Conservation (phyloP, 2,113 vertebrate genomes). For the Arizona elegans region DNA sequence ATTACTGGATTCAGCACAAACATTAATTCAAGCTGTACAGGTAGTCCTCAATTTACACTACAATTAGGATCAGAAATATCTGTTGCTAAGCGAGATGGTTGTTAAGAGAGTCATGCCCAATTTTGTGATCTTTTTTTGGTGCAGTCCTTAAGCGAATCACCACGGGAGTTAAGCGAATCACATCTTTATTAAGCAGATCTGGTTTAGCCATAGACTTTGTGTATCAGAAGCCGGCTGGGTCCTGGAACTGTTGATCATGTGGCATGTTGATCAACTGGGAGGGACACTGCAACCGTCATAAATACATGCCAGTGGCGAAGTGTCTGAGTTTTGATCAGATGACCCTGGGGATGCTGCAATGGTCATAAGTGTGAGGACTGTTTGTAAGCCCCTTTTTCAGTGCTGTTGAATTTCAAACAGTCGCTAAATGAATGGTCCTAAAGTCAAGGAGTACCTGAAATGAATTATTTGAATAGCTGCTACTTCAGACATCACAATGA, state of each 20-base stretch:
- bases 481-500: constrained; percentile 4
- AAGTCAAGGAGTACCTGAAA: neutral
- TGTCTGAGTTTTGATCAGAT: neutral
- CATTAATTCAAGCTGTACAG: neutral
- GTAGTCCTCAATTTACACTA: neutral
- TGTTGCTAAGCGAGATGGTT: too few relatives aligned
- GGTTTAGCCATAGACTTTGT: neutral
- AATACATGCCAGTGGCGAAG: neutral
- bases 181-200: neutral
- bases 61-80: neutral
- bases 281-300: neutral
- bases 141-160: neutral
- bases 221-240: neutral
- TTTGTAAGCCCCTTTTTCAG: neutral
- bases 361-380: neutral
- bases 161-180: neutral
- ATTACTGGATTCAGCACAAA: neutral
- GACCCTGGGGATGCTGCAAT: neutral
- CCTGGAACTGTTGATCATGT: neutral
- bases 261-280: too few relatives aligned
- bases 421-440: neutral
- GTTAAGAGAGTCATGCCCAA: neutral
- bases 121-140: neutral
- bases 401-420: neutral
- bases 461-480: constrained; percentile 9